Base-by-base conservation (phyloP, 2,888 invertebrate genomes). In the Odontocolon sp. region DNA sequence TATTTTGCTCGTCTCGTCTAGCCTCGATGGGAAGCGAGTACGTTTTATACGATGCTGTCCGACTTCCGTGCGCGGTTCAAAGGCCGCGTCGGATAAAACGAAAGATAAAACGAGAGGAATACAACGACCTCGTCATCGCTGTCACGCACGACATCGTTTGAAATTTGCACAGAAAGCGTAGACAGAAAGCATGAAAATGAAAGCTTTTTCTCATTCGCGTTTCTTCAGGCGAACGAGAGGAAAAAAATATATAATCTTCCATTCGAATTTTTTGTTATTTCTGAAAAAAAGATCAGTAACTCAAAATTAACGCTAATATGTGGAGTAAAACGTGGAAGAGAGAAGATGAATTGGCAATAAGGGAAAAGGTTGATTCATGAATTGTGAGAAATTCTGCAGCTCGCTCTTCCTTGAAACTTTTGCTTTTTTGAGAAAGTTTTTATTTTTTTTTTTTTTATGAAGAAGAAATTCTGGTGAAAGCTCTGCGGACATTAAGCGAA, bases 21-120 rank as follows among this genome's bases (percentile, higher is more conserved):
- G n/a, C n/a, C n/a, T 33, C 36, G 8, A 47, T 42, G 47, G 45
- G 23, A 45, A 47, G 23, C 26, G 26, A 18, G 50, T 50, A 52
- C 38, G 40, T 21, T 31, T 28, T 21, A 38, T 47, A 54, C 28
- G 31, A 33, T 26, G 14, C 40, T 40, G 61, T 73, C 45, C 59
- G 68, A 74, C 74, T 68, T 31, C 54, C 36, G 45, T 28, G 40
- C n/a, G 8, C 33, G 75, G 69, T 75, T 75, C 75, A 69, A 64
- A 75, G 57, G 50, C 63, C 69, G 64, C 45, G 5, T 26, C 18
- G 47, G 36, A 47, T 33, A 21, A 47, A 63, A 33, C 33, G 47
- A 28, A 11, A 18, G 28, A 33, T n/a, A 33, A 54, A 16, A 54
- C 33, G 47, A 63, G 31, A 42, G 40, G 50, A 26, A 5, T 6